Evolutionary conservation across 2,888 invertebrate species (phyloP), one percentile per base, ranked within the genome.

Genomic region (Phengaris alcon): DNA sequence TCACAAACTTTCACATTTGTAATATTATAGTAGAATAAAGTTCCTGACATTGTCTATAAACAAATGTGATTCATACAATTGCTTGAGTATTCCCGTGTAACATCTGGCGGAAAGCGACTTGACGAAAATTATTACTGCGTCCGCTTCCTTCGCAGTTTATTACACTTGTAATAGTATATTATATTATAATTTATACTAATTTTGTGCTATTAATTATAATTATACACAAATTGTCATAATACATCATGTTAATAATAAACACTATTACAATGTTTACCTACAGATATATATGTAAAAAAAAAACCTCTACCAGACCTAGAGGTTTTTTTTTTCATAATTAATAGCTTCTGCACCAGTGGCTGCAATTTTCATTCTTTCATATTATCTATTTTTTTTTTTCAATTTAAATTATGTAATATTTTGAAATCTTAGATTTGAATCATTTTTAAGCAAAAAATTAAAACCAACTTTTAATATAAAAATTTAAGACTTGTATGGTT

Each of bases 41-140:
- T 22, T 22, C 22, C 22, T 22, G 22, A 22, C 22, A 22, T 35
- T 35, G 68, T 46, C 35, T 68, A 68, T 68, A 48, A 48, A 68
- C 68, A 68, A 44, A 46, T n/a, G 22, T 74, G 35, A 35, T 35
- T 35, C 51, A 74, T 52, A 54, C 44, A 44, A 69, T 35, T 35
- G 35, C 35, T 74, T 75, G 74, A 69, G 52, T 73, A 68, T 59
- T 73, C 70, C 68, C 59, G 74, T 74, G 75, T 59, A 74, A 75
- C 78, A 78, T 77, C 78, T 78, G 78, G 78, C 77, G 74, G 77
- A 78, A 76, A 76, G 73, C 51, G 74, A 35, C 48, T 74, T 51
- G 12, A 52, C n/a, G 44, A 22, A 22, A 22, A 22, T 68, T 68
- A n/a, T 77, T 77, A 73, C 13, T 76, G 74, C 76, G 75, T 78